phyloP scores from a whole-genome alignment of 2,113 vertebrate genomes.

The Plecturocebus donacophilus region DNA sequence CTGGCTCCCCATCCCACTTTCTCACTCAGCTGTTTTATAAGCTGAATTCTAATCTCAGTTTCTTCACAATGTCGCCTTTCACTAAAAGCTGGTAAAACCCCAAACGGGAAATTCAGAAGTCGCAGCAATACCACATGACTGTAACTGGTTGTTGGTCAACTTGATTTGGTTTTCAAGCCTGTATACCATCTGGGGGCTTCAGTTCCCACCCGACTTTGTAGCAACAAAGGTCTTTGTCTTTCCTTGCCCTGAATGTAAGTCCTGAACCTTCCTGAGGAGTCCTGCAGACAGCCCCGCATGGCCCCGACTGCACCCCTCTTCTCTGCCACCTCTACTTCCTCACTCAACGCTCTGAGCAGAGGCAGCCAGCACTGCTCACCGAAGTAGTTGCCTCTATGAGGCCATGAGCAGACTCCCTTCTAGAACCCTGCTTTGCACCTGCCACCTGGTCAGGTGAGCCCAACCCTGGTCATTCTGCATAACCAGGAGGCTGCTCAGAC shows the following conservation, averaged over 20 bases:
- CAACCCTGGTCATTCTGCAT: rapidly evolving
- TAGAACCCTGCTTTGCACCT: background rate
- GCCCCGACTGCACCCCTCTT: background rate
- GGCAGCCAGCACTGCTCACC: background rate
- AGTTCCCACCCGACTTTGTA: background rate
- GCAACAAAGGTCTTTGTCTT: conserved; percentile 61
- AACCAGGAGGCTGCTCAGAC: background rate
- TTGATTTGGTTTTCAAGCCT: conserved; percentile 52
- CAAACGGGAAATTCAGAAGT: conserved; percentile 65
- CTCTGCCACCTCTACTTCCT: background rate
- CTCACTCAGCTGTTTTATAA: conserved; percentile 59
- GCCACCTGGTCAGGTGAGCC: background rate
- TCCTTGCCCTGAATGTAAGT: background rate
- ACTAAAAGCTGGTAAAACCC: conserved; percentile 75
- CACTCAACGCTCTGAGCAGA: background rate
- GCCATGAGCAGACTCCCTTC: background rate
- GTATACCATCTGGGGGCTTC: conserved; percentile 47
- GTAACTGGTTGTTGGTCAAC: conserved; percentile 52
- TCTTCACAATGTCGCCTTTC: conserved; percentile 78
- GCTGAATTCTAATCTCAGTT: conserved; percentile 68
- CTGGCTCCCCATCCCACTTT: background rate
- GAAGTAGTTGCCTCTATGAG: rapidly evolving
- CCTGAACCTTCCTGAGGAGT: background rate
- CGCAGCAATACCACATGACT: conserved; percentile 53
- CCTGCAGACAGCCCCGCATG: background rate